A percentile compares a stretch with the other conserved stretches of the same genome.
Conservation (phyloP, 2,888 invertebrate species). For the Apeira syringaria region DNA sequence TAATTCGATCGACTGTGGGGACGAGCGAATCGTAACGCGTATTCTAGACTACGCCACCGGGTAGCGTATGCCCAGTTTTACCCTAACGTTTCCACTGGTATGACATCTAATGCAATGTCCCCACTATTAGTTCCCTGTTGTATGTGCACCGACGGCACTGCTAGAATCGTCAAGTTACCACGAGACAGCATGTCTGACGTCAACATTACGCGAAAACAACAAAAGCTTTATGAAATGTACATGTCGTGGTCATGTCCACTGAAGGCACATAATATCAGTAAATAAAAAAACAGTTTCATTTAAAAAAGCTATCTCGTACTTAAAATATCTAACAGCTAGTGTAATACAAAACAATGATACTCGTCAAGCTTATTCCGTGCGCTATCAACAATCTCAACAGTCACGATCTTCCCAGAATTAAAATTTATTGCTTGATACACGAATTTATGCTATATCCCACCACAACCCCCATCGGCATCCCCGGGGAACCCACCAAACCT, state of each 20-base stretch:
- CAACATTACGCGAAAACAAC: slow-evolving; percentile 43
- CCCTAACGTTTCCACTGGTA: too few relatives aligned
- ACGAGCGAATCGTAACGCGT: too few relatives aligned
- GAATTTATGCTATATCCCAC: not conserved
- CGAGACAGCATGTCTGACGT: slow-evolving; percentile 36
- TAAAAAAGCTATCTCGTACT: slow-evolving; percentile 78
- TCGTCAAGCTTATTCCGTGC: slow-evolving; percentile 58
- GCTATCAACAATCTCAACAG: slow-evolving; percentile 41
- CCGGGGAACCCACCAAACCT: too few relatives aligned
- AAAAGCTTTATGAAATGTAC: slow-evolving; percentile 56
- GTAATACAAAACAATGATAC: slow-evolving; percentile 51
- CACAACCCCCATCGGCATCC: too few relatives aligned
- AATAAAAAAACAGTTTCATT: slow-evolving; percentile 48
- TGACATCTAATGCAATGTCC: too few relatives aligned
- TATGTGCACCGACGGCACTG: slow-evolving; percentile 28
- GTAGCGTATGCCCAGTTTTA: too few relatives aligned
- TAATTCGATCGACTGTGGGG: too few relatives aligned
- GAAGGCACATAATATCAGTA: slow-evolving; percentile 76
- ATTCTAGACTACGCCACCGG: too few relatives aligned
- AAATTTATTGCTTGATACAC: slow-evolving; percentile 34
- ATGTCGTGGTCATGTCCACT: slow-evolving; percentile 57
- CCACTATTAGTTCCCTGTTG: not conserved
- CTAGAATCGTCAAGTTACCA: slow-evolving; percentile 25
- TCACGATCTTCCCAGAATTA: not conserved
- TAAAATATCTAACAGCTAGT: slow-evolving; percentile 57